Evolutionary conservation across 2,888 invertebrate species (phyloP).

Genomic region (Nomada flava): DNA sequence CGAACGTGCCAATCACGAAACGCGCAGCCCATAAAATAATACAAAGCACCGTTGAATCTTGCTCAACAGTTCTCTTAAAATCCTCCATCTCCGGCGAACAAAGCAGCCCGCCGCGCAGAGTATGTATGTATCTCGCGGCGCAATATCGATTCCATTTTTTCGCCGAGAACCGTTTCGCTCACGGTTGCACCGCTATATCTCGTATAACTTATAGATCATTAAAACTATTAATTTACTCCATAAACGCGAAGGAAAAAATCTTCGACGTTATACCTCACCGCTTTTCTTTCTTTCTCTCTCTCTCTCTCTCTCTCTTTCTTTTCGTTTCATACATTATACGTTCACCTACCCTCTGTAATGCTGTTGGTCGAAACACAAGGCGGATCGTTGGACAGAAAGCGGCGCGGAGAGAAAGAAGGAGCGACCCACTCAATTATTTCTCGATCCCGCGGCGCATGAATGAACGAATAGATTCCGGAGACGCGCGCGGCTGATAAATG

Average conservation of each 20-base stretch:
- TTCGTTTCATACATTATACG: constrained; percentile 1
- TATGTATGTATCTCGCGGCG: constrained; percentile 1
- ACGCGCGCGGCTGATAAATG: constrained; percentile 69
- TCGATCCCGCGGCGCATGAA: constrained; percentile 59
- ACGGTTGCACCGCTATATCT: constrained; percentile 8
- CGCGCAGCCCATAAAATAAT: background rate
- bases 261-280: background rate
- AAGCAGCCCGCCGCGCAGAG: background rate
- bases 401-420: constrained; percentile 32
- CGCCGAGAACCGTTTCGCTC: background rate
- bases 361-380: constrained; percentile 1
- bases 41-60: background rate
- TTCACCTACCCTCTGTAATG: background rate
- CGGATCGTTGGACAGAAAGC: constrained; percentile 21
- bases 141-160: constrained; percentile 12
- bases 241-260: background rate
- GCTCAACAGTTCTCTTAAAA: background rate
- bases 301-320: background rate
- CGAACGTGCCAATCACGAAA: no score
- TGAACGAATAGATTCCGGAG: constrained; percentile 66
- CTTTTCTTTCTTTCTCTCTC: no score
- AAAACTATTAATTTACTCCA: constrained; percentile 27
- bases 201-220: constrained; percentile 26
- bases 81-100: background rate
- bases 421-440: constrained; percentile 66